Evolutionary conservation across 2,888 invertebrate species (phyloP).

Genomic region (Monochamus alternatus): DNA sequence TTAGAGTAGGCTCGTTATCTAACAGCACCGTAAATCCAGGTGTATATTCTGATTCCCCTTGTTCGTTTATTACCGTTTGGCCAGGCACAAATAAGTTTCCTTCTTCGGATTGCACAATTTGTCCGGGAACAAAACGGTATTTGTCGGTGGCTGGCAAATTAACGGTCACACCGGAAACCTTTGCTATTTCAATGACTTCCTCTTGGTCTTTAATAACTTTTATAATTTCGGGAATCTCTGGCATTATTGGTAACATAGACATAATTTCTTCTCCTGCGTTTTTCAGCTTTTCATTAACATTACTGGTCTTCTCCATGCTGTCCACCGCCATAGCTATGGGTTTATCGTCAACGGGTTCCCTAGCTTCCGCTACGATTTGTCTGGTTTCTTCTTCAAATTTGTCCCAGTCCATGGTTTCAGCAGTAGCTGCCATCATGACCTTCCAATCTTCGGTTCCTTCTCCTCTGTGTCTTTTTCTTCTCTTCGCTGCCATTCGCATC

Average conservation of each 20-base stretch:
- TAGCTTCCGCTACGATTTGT: conserved; percentile 65
- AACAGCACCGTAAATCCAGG: conserved; percentile 87
- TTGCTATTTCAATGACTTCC: conserved; percentile 75
- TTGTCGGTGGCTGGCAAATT: conserved; percentile 75
- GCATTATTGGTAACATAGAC: conserved; percentile 76
- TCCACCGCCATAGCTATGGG: conserved; percentile 70
- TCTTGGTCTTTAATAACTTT: conserved; percentile 76
- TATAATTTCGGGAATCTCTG: conserved; percentile 77
- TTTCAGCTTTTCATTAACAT: conserved; percentile 76
- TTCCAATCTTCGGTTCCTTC: conserved; percentile 67
- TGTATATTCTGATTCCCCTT: conserved; percentile 82
- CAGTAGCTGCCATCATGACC: conserved; percentile 63
- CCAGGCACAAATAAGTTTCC: conserved; percentile 76
- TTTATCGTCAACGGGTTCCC: conserved; percentile 71
- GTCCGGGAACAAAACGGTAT: conserved; percentile 82
- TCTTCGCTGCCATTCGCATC: conserved; percentile 65
- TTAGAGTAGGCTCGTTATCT: conserved; percentile 84
- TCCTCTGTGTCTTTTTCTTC: conserved; percentile 65
- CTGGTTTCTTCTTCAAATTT: conserved; percentile 68
- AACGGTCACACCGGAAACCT: conserved; percentile 76
- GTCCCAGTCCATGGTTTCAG: conserved; percentile 66
- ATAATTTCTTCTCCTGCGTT: conserved; percentile 73
- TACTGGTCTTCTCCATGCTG: conserved; percentile 75
- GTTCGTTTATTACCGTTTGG: conserved; percentile 81
- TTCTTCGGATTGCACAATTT: conserved; percentile 79